These are phyloP conservation scores for Rhegmatorhina hoffmannsi DNA, from an alignment of 2,113 vertebrate genomes.

Conservation along the genomic window DNA sequence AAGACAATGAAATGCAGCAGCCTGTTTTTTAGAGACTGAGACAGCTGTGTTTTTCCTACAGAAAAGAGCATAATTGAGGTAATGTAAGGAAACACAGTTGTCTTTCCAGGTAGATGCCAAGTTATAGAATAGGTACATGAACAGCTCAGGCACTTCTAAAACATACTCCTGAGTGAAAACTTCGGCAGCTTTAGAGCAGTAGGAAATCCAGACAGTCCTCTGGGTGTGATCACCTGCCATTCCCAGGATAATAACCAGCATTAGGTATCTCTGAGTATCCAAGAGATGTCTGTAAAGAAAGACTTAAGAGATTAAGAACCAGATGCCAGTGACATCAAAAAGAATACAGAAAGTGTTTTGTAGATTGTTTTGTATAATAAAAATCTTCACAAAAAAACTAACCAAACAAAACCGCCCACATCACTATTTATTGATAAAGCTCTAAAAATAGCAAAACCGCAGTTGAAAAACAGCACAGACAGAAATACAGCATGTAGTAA, in stretches of 20 bases:
- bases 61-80: background rate
- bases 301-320: conserved; percentile 19
- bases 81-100: background rate
- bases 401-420: background rate
- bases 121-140: background rate
- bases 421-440: background rate
- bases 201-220: background rate
- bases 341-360: background rate
- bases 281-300: conserved; percentile 22
- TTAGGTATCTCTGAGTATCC: background rate
- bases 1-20: background rate
- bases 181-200: conserved; percentile 12
- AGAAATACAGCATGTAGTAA: background rate
- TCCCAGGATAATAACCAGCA: background rate
- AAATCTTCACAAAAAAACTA: background rate
- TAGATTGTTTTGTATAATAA: background rate
- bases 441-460: conserved; percentile 10
- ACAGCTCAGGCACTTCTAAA: background rate
- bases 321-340: conserved; percentile 38
- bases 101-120: background rate
- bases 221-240: background rate
- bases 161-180: background rate
- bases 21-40: background rate
- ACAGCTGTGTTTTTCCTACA: background rate
- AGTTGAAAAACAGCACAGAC: background rate